Conservation (phyloP, 2,888 invertebrate genomes). For the Idaea straminata region DNA sequence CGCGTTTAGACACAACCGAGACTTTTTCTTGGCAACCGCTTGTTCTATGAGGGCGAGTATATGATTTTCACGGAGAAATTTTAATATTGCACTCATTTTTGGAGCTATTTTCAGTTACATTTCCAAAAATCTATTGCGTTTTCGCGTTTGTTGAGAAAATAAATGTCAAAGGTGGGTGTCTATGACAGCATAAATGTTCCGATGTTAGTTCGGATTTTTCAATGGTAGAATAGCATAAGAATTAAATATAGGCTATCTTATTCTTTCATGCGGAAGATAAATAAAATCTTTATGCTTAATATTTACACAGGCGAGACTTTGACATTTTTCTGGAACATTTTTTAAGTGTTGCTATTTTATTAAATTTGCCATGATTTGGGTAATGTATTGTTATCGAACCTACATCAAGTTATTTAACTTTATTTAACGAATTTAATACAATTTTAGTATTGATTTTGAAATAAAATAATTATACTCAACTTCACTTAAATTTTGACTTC, state of each 20-base stretch:
- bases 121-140: constrained; percentile 63
- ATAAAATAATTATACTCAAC: background rate
- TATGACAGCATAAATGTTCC: constrained; percentile 6
- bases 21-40: constrained; percentile 79
- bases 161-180: constrained; percentile 27
- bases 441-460: background rate
- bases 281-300: background rate
- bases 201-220: constrained; percentile 1
- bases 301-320: background rate
- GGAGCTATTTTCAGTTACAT: constrained; percentile 46
- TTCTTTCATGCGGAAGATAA: background rate
- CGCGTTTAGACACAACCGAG: constrained; percentile 81
- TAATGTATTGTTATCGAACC: background rate
- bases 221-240: background rate
- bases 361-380: background rate
- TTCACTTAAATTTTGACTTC: no score
- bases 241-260: background rate
- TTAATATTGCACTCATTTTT: constrained; percentile 83
- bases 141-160: constrained; percentile 55
- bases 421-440: background rate
- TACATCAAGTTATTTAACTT: background rate
- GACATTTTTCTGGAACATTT: background rate
- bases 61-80: constrained; percentile 85
- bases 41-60: constrained; percentile 84
- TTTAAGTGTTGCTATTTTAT: background rate